Conservation (phyloP, 2,113 vertebrate species). For the Tichodroma muraria region DNA sequence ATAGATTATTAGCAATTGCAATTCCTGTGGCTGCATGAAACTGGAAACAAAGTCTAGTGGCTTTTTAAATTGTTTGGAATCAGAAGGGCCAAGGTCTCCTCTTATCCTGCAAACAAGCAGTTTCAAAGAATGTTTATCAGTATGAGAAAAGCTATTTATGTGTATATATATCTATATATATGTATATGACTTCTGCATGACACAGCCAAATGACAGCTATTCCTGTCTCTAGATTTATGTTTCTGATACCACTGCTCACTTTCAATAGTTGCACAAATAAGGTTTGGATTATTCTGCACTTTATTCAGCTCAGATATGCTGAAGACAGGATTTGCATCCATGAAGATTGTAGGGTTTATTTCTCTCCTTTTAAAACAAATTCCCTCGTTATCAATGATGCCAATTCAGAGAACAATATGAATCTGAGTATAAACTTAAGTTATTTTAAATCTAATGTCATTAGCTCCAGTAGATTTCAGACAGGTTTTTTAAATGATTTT, state of each 20-base stretch:
- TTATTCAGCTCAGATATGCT: neutral
- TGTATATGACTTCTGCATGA: neutral
- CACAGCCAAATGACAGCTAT: neutral
- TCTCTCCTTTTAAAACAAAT: neutral
- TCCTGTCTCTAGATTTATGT: neutral
- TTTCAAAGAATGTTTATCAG: neutral
- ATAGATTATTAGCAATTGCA: neutral
- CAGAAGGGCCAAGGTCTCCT: neutral
- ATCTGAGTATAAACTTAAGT: neutral
- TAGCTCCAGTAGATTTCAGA: neutral
- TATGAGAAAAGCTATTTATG: neutral
- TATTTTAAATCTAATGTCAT: neutral
- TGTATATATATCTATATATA: accelerated
- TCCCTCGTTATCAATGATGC: neutral
- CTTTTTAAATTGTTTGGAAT: neutral
- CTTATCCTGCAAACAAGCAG: neutral
- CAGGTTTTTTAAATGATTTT: neutral
- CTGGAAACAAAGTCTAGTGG: neutral
- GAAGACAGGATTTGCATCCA: neutral
- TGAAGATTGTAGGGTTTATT: neutral
- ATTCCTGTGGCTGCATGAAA: neutral
- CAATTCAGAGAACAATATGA: neutral
- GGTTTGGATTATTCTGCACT: neutral
- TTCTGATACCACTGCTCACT: neutral
- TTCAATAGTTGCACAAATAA: neutral